Evolutionary conservation across 2,113 vertebrate species (phyloP).

Genomic region (Eudorcas thomsonii): DNA sequence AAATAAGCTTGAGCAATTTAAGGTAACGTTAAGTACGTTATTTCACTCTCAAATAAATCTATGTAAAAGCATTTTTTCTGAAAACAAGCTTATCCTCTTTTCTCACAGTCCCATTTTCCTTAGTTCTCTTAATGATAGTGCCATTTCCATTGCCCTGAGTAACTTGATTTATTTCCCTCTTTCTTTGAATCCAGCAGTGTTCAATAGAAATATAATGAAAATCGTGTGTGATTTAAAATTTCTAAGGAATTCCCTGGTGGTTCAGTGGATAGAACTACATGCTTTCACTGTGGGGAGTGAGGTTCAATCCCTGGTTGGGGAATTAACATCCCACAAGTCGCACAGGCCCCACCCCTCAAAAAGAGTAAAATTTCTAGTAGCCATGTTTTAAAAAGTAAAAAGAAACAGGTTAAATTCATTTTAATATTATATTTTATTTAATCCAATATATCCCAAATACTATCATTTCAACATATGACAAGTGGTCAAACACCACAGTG

Average conservation of each 20-base stretch:
- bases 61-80: not conserved
- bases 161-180: not conserved
- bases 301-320: not conserved
- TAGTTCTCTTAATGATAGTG: not conserved
- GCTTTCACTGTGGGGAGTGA: not conserved
- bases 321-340: not conserved
- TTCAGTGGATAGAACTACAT: not conserved
- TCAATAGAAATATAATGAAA: not conserved
- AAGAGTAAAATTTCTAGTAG: not conserved
- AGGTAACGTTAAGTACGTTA: not conserved
- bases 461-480: not conserved
- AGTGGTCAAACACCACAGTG: not conserved
- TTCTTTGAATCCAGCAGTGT: not conserved
- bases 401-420: not conserved
- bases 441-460: not conserved
- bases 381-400: not conserved
- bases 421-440: not conserved
- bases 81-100: constrained; percentile 13
- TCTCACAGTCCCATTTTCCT: not conserved
- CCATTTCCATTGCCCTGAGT: not conserved
- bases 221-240: not conserved
- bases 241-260: not conserved
- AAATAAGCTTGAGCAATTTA: not conserved
- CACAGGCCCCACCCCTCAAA: not conserved
- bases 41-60: constrained; percentile 1